Conservation (phyloP, 2,888 invertebrate species). For the Celastrina argiolus region DNA sequence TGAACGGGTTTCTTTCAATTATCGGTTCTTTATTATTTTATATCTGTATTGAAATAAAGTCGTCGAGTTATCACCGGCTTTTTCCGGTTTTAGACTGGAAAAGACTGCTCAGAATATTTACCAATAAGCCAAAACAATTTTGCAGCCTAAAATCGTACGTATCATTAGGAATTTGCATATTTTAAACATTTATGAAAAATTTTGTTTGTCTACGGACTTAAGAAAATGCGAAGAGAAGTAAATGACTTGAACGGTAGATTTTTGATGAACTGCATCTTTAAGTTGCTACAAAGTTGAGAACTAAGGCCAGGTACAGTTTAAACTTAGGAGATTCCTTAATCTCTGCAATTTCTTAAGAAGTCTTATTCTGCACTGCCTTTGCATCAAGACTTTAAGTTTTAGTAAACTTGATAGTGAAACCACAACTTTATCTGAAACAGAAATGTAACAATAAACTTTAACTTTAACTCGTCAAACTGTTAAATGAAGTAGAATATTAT, state of each 20-base stretch:
- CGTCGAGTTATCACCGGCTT: neutral
- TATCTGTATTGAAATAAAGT: neutral
- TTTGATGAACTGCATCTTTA: neutral
- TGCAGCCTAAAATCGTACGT: neutral
- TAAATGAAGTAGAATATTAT: neutral
- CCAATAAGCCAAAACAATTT: neutral
- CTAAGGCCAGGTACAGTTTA: neutral
- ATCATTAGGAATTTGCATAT: too few species aligned
- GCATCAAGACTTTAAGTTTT: neutral
- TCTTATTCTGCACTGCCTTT: neutral
- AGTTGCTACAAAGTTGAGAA: neutral
- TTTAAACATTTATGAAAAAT: too few species aligned
- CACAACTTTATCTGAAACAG: neutral
- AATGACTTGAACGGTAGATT: neutral
- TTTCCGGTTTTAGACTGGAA: neutral
- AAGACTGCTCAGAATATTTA: neutral
- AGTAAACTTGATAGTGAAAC: neutral
- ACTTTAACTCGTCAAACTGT: neutral
- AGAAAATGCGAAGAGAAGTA: neutral
- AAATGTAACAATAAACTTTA: neutral
- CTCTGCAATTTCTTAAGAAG: too few species aligned
- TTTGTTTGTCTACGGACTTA: neutral
- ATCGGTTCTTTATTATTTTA: slow-evolving; percentile 2
- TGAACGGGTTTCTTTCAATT: slow-evolving; percentile 1
- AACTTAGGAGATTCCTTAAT: neutral